phyloP scores from a whole-genome alignment of 2,888 invertebrate genomes.

The Scelioninae gen. 2 region DNA sequence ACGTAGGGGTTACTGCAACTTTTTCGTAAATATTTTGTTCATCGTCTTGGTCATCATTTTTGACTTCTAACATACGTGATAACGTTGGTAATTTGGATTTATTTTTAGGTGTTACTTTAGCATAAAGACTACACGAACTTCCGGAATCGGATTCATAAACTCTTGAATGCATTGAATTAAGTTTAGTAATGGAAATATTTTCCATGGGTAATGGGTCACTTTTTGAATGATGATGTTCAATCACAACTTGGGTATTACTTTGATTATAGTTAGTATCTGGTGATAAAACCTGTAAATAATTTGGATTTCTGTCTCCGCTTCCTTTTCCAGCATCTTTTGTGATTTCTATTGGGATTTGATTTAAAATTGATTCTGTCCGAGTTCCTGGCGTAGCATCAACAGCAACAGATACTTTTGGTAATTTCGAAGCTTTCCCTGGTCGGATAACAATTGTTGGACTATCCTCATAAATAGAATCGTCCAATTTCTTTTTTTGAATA shows the following conservation, averaged over 20 bases:
- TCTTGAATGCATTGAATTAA: conserved; percentile 70
- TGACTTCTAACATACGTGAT: conserved; percentile 29
- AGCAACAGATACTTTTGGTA: conserved; percentile 84
- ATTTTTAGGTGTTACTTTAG: conserved; percentile 71
- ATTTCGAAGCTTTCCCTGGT: conserved; percentile 75
- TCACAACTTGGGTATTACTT: conserved; percentile 69
- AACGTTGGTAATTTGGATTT: conserved; percentile 66
- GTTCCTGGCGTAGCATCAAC: conserved; percentile 87
- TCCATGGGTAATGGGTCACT: conserved; percentile 74
- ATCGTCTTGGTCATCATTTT: conserved; percentile 33
- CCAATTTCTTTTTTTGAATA: conserved; percentile 54
- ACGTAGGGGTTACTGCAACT: conserved; percentile 62
- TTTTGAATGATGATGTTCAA: conserved; percentile 73
- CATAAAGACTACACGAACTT: conserved; percentile 72
- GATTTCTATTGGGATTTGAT: conserved; percentile 86
- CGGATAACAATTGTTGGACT: conserved; percentile 68
- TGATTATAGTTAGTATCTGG: conserved; percentile 52
- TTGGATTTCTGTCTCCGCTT: conserved; percentile 53
- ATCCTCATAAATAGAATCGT: conserved; percentile 70
- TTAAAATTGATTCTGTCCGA: conserved; percentile 83
- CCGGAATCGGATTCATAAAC: conserved; percentile 72
- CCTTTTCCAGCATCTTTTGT: conserved; percentile 75
- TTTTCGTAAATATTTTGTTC: conserved; percentile 66
- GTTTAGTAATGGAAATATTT: conserved; percentile 67
- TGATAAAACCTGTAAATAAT: conserved; percentile 55